Evolutionary conservation across 2,797 vertebrate species (phyloP).

Genomic region (Falco novaeseelandiae): DNA sequence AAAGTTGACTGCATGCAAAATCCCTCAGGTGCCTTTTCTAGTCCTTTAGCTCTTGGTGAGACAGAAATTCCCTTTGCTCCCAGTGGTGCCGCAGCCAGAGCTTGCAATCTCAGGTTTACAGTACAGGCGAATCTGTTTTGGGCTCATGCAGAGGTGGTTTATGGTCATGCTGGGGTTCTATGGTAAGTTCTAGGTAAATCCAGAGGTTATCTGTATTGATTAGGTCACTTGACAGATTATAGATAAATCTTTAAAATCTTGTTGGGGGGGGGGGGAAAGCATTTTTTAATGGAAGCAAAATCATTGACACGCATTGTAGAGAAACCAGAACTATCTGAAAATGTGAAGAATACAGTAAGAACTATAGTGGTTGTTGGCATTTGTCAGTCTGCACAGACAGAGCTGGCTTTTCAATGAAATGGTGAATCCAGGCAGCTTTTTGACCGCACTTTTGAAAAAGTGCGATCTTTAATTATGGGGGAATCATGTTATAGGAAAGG

Average conservation of each 20-base stretch:
- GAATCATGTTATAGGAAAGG: neutral
- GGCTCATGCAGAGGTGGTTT: neutral
- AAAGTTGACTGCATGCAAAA: neutral
- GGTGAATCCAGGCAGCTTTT: neutral
- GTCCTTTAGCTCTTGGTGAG: neutral
- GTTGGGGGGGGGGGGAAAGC: too few species aligned
- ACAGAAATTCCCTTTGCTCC: neutral
- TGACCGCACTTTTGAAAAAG: neutral
- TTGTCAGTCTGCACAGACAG: too few species aligned
- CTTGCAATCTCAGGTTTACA: neutral
- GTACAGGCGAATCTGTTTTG: rapidly evolving
- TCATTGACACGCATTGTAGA: neutral
- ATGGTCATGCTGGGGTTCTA: neutral
- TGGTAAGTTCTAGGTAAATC: neutral
- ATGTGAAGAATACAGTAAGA: neutral
- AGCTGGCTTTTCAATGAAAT: neutral
- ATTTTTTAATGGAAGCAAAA: neutral
- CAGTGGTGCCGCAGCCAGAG: neutral
- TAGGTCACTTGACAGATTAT: neutral
- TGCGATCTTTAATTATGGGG: neutral
- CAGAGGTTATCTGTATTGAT: neutral
- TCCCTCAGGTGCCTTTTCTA: neutral
- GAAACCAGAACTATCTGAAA: neutral
- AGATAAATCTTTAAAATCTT: neutral
- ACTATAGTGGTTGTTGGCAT: neutral